A percentile compares a stretch with the other conserved stretches of the same genome.
Evolutionary conservation across 2,113 vertebrate genomes (phyloP).

Genomic region (Cinclus cinclus): DNA sequence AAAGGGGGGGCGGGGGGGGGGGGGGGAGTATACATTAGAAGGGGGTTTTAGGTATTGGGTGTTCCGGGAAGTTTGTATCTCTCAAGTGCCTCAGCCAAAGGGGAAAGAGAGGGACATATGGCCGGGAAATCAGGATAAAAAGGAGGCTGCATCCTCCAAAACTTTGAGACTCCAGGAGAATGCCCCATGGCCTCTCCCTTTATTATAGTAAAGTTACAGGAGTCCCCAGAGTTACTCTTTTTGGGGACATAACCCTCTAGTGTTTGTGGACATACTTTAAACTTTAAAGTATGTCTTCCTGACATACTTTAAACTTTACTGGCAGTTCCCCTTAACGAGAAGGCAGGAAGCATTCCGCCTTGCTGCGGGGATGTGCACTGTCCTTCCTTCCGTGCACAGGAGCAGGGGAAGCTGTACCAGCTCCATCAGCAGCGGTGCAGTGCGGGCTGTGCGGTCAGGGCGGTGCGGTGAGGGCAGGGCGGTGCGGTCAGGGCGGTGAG

Average conservation of each 20-base stretch:
- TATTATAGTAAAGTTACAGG: background rate
- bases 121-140: background rate
- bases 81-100: background rate
- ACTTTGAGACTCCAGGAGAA: background rate
- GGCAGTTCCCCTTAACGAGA: background rate
- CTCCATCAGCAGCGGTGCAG: background rate
- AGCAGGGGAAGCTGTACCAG: too few relatives aligned
- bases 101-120: background rate
- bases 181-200: background rate
- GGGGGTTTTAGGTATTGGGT: too few relatives aligned
- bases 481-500: too few relatives aligned
- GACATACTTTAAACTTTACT: background rate
- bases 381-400: too few relatives aligned
- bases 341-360: background rate
- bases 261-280: background rate
- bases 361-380: fast-evolving
- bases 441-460: too few relatives aligned
- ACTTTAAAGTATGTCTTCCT: background rate
- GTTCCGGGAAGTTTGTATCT: background rate
- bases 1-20: background rate
- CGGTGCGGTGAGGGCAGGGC: too few relatives aligned
- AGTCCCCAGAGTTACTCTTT: background rate
- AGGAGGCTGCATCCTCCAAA: background rate
- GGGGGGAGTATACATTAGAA: background rate
- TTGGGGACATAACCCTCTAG: background rate